Evolutionary conservation across 1,140 invertebrate genomes (phyloP).

Genomic region (Cherax quadricarinatus): DNA sequence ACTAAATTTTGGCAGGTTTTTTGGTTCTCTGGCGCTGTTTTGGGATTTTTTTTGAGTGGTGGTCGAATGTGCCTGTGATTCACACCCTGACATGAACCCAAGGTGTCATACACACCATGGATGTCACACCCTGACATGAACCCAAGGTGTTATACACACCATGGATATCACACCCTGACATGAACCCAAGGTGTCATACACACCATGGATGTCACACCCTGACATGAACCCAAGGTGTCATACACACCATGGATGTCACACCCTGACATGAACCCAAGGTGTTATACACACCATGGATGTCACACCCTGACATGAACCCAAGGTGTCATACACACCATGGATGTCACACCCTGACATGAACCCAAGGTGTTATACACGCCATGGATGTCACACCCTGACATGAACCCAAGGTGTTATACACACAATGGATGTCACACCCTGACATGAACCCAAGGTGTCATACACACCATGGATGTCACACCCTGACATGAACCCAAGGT

Average conservation of each 20-base stretch:
- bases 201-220: background rate
- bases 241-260: background rate
- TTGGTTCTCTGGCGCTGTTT: too few species aligned
- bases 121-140: background rate
- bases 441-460: slow-evolving; percentile 11
- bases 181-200: slow-evolving; percentile 7
- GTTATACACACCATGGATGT: background rate
- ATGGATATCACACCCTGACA: slow-evolving; percentile 5
- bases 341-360: slow-evolving; percentile 6
- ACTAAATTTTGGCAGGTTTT: too few species aligned
- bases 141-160: slow-evolving; percentile 8
- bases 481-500: slow-evolving; percentile 7
- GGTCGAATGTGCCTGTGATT: background rate
- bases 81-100: slow-evolving; percentile 7
- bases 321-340: background rate
- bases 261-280: slow-evolving; percentile 7
- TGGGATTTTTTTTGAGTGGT: background rate
- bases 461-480: background rate
- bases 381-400: slow-evolving; percentile 5
- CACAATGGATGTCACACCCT: background rate
- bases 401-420: slow-evolving; percentile 6
- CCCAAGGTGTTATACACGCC: slow-evolving; percentile 3
- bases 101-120: background rate
- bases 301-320: slow-evolving; percentile 7
- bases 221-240: slow-evolving; percentile 11